A percentile compares a stretch with the other conserved stretches of the same genome.
phyloP scores from a whole-genome alignment of 1,140 invertebrate genomes.

The Heliconius himera region DNA sequence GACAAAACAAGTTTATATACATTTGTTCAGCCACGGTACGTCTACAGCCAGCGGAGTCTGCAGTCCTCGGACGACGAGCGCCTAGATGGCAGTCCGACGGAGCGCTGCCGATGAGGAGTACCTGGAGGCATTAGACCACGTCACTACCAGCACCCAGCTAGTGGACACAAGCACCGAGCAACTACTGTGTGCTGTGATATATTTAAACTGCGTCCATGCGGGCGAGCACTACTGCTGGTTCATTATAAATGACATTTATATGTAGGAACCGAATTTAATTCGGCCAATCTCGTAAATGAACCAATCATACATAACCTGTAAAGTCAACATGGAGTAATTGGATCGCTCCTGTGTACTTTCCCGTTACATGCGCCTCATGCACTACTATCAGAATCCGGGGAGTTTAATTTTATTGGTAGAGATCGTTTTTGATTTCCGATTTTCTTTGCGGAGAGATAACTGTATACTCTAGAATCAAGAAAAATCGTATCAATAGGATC shows the following conservation, averaged over 20 bases:
- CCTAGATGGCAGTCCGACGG: slow-evolving; percentile 32
- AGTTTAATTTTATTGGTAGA: slow-evolving; percentile 20
- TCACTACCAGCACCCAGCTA: neutral
- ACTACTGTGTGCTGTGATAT: slow-evolving; percentile 16
- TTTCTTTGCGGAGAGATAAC: neutral
- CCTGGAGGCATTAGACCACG: slow-evolving; percentile 15
- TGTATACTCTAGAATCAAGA: neutral
- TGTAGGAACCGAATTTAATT: neutral
- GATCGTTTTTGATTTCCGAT: slow-evolving; percentile 3
- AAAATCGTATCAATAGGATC: slow-evolving; percentile 22
- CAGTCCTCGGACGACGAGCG: neutral
- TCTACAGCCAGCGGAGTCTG: neutral
- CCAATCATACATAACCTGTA: slow-evolving; percentile 20
- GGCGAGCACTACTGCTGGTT: slow-evolving; percentile 13
- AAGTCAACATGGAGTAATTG: slow-evolving; percentile 20
- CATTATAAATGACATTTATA: slow-evolving; percentile 19
- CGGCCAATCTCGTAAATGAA: slow-evolving; percentile 26
- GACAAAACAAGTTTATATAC: slow-evolving; percentile 48
- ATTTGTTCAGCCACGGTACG: neutral
- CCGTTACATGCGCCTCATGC: slow-evolving; percentile 39
- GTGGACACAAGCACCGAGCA: slow-evolving; percentile 1
- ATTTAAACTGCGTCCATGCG: slow-evolving; percentile 36
- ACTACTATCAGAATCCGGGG: slow-evolving; percentile 17
- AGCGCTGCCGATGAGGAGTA: slow-evolving; percentile 38
- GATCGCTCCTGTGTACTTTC: slow-evolving; percentile 16